These are phyloP conservation scores for Crypturellus tataupa DNA, from an alignment of 2,797 vertebrate species.

Conservation along the genomic window DNA sequence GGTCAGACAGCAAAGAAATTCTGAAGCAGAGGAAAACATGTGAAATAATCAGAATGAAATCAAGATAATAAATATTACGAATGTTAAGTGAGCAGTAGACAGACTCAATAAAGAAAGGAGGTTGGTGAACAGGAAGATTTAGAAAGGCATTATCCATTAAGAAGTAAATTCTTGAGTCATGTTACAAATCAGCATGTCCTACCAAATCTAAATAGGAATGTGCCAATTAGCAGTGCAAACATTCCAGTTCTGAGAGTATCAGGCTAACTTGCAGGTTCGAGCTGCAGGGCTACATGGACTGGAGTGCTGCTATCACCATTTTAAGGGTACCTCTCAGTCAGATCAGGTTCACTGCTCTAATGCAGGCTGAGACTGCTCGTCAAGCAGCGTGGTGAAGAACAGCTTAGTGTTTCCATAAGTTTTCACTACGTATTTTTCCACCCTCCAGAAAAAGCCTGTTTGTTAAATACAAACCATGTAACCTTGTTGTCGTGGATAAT, in stretches of 20 bases:
- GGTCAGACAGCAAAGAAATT: constrained; percentile 41
- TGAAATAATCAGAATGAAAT: constrained; percentile 21
- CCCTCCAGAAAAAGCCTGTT: constrained; percentile 57
- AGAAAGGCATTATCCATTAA: constrained; percentile 50
- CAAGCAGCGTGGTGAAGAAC: constrained; percentile 36
- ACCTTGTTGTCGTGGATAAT: constrained; percentile 56
- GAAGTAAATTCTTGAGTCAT: constrained; percentile 60
- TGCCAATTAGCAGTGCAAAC: constrained; percentile 62
- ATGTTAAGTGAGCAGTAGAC: constrained; percentile 11
- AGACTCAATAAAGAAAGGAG: constrained; percentile 22
- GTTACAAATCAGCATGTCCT: constrained; percentile 64
- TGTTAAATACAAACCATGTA: constrained; percentile 46
- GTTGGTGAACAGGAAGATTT: constrained; percentile 8
- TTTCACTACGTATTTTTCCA: constrained; percentile 48
- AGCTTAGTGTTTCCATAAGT: background rate
- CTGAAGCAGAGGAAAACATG: background rate
- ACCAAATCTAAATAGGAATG: constrained; percentile 66
- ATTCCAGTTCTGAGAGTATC: constrained; percentile 35
- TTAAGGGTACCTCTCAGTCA: constrained; percentile 14
- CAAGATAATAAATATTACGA: constrained; percentile 5
- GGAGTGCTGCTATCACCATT: no score
- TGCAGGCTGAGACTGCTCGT: background rate
- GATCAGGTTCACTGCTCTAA: constrained; percentile 25
- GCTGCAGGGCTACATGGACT: background rate
- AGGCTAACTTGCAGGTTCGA: background rate